Conservation (phyloP, 2,888 invertebrate species). For the Tachina lurida region DNA sequence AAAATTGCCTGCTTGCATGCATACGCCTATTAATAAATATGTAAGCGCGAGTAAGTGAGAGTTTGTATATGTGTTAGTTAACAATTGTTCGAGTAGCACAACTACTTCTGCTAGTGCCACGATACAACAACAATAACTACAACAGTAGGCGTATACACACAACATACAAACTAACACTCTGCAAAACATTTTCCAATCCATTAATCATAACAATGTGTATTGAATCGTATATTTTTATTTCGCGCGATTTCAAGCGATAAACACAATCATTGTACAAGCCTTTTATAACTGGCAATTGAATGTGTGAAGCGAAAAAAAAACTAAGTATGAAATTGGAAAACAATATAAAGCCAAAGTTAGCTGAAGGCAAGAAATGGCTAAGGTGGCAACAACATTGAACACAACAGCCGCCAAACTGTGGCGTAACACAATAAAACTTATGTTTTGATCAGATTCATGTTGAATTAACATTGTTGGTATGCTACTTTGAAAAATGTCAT, state of each 20-base stretch:
- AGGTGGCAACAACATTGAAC: neutral
- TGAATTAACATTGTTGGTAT: neutral
- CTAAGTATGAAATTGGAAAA: neutral
- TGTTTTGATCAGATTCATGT: conserved; percentile 14
- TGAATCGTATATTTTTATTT: conserved; percentile 73
- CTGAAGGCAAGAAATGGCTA: conserved; percentile 17
- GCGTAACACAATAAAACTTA: conserved; percentile 13
- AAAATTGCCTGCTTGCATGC: neutral
- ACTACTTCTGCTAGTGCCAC: conserved; percentile 1
- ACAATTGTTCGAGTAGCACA: conserved; percentile 14
- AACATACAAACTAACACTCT: conserved; percentile 29
- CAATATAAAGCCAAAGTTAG: conserved; percentile 18
- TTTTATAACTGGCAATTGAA: conserved; percentile 10
- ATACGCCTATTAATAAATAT: neutral
- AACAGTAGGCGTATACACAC: neutral
- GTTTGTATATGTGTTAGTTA: neutral
- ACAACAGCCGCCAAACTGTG: conserved; percentile 27
- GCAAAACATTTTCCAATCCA: conserved; percentile 73
- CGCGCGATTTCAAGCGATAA: conserved; percentile 73
- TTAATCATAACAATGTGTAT: conserved; percentile 73
- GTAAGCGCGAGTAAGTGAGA: neutral
- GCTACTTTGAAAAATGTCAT: neutral
- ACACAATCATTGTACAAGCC: conserved; percentile 49
- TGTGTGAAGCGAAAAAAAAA: neutral
- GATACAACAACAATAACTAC: neutral